Percentiles rank a stretch among this genome's conserved stretches.
Evolutionary conservation across 37 sponge, comb jelly and placozoan genomes (phyloP).

Genomic region (Halisarca cf. caerulea): DNA sequence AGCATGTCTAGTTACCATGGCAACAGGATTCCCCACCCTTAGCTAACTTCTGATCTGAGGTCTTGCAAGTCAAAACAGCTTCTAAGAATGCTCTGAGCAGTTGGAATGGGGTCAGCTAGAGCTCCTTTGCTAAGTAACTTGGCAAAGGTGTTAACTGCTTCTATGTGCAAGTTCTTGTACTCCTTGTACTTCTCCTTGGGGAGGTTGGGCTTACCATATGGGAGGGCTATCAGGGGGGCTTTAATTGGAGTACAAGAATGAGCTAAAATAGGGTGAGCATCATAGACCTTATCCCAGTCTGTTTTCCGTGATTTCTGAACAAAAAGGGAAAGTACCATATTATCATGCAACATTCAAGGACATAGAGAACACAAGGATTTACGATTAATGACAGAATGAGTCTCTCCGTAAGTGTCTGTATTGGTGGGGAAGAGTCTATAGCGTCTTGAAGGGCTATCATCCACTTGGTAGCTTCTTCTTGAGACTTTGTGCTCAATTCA

Average conservation of each 20-base stretch:
- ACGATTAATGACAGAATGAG: conserved; percentile 63
- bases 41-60: conserved; percentile 67
- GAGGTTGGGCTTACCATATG: conserved; percentile 83
- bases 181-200: conserved; percentile 53
- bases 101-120: conserved; percentile 75
- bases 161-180: conserved; percentile 79
- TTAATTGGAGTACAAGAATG: conserved; percentile 73
- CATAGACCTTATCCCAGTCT: conserved; percentile 72
- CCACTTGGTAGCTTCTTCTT: conserved; percentile 72
- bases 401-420: conserved; percentile 79
- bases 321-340: background rate
- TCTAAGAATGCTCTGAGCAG: conserved; percentile 79
- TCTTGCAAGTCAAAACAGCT: conserved; percentile 84
- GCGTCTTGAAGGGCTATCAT: conserved; percentile 64
- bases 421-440: conserved; percentile 70
- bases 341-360: too few species aligned
- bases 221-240: conserved; percentile 79
- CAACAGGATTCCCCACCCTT: background rate
- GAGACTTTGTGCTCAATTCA: conserved; percentile 48
- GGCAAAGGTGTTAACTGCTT: conserved; percentile 83
- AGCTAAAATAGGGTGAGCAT: conserved; percentile 55
- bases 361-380: background rate
- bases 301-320: conserved; percentile 41
- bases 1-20: background rate
- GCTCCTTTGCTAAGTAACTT: conserved; percentile 66